Base-by-base conservation (phyloP, 2,888 invertebrate genomes). In the Limenitis camilla region DNA sequence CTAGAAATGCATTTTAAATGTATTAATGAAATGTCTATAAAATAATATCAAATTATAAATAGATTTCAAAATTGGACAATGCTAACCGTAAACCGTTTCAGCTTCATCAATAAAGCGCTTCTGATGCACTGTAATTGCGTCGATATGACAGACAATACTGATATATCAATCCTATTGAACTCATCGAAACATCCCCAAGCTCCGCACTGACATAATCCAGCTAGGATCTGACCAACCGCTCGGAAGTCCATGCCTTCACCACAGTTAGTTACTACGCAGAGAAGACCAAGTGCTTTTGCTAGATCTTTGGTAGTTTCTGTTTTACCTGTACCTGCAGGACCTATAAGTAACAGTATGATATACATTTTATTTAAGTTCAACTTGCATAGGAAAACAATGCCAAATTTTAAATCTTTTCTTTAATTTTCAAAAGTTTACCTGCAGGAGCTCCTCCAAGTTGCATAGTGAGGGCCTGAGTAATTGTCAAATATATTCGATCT, bases 111-210 rank as follows among this genome's bases (percentile, higher is more conserved):
- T 44, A 97, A 78, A 0, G 94, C 97, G 65, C 93, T 94, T 50
- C 95, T 90, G 55, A 97, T 96, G 9, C 95, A 95, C 76, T 96
- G 96, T 60, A 97, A 81, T 73, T 97, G 97, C 0, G 95, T 94
- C 0, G 97, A 97, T 68, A 98, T 96, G 2, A 97, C 97, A 10
- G 96, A 97, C 19, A 97, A 83, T 42, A 97, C 96, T 0, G 97
- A 96, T 5, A 96, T 92, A 60, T 97, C 96, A 61, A 98, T 97
- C 33, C 96, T 89, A 78, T 97, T 97, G 82, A 97, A 97, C 80
- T 97, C 96, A 64, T 97, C 97, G 71, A 97, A 97, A 74, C 97
- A 97, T 1, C 97, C 97, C 97, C 97, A 97, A 3, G 96, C 96
- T 0, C 97, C 97, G 72, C 94, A 95, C 72, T 95, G 94, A 49